These are phyloP conservation scores for Ramazzottius varieornatus DNA, from an alignment of 2,888 invertebrate genomes.

Conservation along the genomic window DNA sequence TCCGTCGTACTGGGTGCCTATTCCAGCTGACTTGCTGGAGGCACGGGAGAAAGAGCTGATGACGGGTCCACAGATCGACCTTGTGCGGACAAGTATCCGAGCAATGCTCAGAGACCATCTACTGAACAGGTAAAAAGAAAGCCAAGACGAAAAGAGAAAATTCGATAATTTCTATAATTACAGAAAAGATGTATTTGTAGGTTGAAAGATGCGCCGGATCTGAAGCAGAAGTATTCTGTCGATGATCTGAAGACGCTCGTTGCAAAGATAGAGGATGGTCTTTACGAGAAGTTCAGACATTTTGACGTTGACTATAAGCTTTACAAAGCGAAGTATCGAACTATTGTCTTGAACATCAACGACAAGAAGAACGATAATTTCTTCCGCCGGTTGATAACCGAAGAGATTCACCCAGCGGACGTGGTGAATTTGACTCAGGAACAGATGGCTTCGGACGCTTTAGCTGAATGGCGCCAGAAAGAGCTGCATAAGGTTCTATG, in stretches of 20 bases:
- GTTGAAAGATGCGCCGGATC: background rate
- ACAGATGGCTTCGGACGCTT: background rate
- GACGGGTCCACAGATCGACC: background rate
- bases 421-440: background rate
- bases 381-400: background rate
- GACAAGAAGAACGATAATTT: conserved; percentile 4
- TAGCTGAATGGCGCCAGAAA: background rate
- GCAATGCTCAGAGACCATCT: background rate
- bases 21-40: background rate
- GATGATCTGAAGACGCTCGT: background rate
- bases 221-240: background rate
- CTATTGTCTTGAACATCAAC: background rate
- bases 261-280: background rate
- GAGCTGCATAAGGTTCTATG: background rate
- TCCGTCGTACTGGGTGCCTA: background rate
- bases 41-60: background rate
- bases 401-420: background rate
- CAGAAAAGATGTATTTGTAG: no score
- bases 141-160: no score
- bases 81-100: background rate
- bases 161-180: no score
- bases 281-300: background rate
- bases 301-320: background rate
- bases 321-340: background rate
- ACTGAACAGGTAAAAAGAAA: background rate